Base-by-base conservation (phyloP, 2,113 vertebrate genomes). In the Glaucidium brasilianum region DNA sequence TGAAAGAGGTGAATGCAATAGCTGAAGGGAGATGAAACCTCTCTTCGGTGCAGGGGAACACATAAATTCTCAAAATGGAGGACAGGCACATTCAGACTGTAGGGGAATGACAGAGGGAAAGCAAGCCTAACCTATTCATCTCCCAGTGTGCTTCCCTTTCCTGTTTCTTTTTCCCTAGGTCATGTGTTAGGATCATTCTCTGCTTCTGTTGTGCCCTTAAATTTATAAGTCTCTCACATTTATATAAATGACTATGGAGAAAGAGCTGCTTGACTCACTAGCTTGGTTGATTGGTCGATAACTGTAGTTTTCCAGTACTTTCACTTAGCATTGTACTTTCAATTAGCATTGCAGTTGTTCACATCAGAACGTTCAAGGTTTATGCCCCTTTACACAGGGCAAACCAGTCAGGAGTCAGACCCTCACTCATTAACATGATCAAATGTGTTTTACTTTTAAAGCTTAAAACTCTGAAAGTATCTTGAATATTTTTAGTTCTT, bases 51-150 rank as follows among this genome's bases (percentile, higher is more conserved):
- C 64, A 91, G 52, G 9, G 77, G 62, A 90, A 53, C 43, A 56
- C 34, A 76, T 59, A 64, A 21, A 75, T 94, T 85, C 92, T 89
- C 67, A 66, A 94, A 95, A 88, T 87, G 89, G 81, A 95, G 63
- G 55, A 47, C 29, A 62, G 58, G 29, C 45, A 92, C 32, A 68
- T 90, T 73, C 53, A 86, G 56, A 29, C 35, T 50, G 5, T 59
- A 68, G 15, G 34, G 43, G 7, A 56, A 41, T 45, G 74, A 81
- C 49, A 87, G 71, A 58, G 25, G 53, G 37, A 17, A 89, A 92
- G 66, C 91, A 89, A 82, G 16, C 29, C 69, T 53, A 58, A 76
- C 20, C 25, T 92, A 37, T 60, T 89, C 7, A 52, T 58, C 9
- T 82, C 71, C 35, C 45, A 27, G 6, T 19, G 39, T 74, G 50